phyloP scores from a whole-genome alignment of 2,888 invertebrate genomes.

The Xestia ashworthii region DNA sequence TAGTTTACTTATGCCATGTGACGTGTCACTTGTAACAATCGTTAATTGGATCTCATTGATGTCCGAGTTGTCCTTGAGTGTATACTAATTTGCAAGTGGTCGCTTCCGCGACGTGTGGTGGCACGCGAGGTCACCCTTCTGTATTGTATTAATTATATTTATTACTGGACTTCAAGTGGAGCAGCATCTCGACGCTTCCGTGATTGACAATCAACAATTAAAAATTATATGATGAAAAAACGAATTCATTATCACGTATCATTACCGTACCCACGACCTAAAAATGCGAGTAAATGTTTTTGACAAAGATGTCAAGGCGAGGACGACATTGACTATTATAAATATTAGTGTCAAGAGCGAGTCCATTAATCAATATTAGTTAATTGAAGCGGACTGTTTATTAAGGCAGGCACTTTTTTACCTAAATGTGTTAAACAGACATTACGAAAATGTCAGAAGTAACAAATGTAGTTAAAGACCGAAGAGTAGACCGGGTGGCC shows the following conservation, averaged over 20 bases:
- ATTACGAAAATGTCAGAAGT: slow-evolving; percentile 63
- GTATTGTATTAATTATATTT: slow-evolving; percentile 74
- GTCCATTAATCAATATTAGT: slow-evolving; percentile 54
- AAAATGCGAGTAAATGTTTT: slow-evolving; percentile 54
- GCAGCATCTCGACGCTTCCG: slow-evolving; percentile 73
- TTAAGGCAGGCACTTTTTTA: slow-evolving; percentile 32
- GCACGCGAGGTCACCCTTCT: slow-evolving; percentile 72
- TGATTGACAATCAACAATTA: slow-evolving; percentile 69
- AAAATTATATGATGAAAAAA: slow-evolving; percentile 21
- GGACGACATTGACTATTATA: slow-evolving; percentile 46
- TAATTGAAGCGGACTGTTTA: slow-evolving; percentile 43
- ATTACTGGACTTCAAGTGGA: slow-evolving; percentile 66
- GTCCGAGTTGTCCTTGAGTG: slow-evolving; percentile 76
- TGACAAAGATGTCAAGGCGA: slow-evolving; percentile 57
- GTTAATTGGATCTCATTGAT: slow-evolving; percentile 69
- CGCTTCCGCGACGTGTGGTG: slow-evolving; percentile 83
- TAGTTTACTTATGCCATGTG: slow-evolving; percentile 44
- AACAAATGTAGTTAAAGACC: slow-evolving; percentile 65
- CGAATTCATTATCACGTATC: slow-evolving; percentile 12
- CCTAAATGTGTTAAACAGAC: slow-evolving; percentile 35
- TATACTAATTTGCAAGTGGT: slow-evolving; percentile 85
- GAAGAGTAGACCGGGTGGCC: slow-evolving; percentile 78
- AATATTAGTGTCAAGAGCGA: slow-evolving; percentile 56
- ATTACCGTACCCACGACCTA: slow-evolving; percentile 13
- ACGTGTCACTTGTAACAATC: slow-evolving; percentile 60